These are phyloP conservation scores for Anas platyrhynchos DNA, from an alignment of 2,113 vertebrate species.

Conservation along the genomic window DNA sequence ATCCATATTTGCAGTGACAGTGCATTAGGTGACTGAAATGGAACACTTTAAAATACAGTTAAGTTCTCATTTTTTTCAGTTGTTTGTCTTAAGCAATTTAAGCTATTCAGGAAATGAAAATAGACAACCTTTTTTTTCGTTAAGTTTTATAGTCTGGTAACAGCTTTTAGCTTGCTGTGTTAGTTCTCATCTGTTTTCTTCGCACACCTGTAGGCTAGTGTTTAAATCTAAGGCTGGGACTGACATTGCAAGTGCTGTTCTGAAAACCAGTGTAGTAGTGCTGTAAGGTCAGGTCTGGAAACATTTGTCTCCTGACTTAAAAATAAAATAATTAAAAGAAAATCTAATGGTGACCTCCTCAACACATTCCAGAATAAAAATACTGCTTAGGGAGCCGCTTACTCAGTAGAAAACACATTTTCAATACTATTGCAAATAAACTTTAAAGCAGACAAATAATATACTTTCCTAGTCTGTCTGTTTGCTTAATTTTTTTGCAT, in stretches of 20 bases:
- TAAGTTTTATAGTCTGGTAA: conserved; percentile 21
- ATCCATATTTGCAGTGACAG: background rate
- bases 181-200: background rate
- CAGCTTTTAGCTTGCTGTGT: background rate
- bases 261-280: background rate
- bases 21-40: background rate
- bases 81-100: background rate
- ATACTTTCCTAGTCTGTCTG: conserved; percentile 38
- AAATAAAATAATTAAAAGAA: background rate
- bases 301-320: background rate
- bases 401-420: background rate
- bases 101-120: conserved; percentile 59
- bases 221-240: conserved; percentile 11
- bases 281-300: background rate
- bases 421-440: background rate
- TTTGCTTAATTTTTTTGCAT: conserved; percentile 31
- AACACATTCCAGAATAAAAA: background rate
- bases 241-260: background rate
- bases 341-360: background rate
- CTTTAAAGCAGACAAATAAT: conserved; percentile 63
- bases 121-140: conserved; percentile 38
- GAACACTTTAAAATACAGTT: background rate
- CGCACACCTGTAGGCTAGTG: conserved; percentile 13
- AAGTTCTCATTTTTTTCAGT: background rate
- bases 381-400: background rate